Evolutionary conservation across 2,888 invertebrate genomes (phyloP), one percentile per base, ranked within the genome.

Genomic region (Seladonia tumulorum): DNA sequence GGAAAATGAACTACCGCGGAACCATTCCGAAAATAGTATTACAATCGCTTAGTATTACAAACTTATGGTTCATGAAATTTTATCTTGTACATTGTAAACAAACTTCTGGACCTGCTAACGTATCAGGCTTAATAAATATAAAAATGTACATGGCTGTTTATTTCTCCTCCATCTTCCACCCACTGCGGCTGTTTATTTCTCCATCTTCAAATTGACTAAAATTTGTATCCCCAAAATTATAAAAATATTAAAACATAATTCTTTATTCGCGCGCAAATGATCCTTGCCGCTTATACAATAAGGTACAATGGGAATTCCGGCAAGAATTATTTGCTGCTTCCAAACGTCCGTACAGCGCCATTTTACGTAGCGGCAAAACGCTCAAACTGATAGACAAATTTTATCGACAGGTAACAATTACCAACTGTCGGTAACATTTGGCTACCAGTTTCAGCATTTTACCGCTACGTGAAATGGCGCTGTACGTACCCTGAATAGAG

Each of bases 1-100:
- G 97, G 97, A 77, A 97, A 97, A 94, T 93, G 87, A 92, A 89
- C 86, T 66, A 29, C 63, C 39, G 29, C 25, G 53, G 25, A 35
- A 53, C n/a, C 8, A 8, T 60, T 7, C 42, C 16, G 47, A 12
- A 29, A 66, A 76, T 49, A 8, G 16, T 71, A 63, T 47, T 66
- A 45, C 4, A 12, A 22, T 68, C 68, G 12, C 18, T 39, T 10
- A 18, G n/a, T 18, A 35, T 49, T 49, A 49, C 8, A 22, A 10
- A 16, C n/a, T 12, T 12, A n/a, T 25, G n/a, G n/a, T n/a, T 49
- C 60, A 42, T 47, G 49, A 71, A 39, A 68, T 74, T 84, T 80
- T 25, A 60, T 76, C 60, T 18, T 77, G 75, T 85, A 81, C 47
- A 68, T 53, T 70, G 70, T 29, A 49, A 82, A 45, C 18, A 71